phyloP scores from a whole-genome alignment of 2,888 invertebrate species.

The Metellina segmentata region DNA sequence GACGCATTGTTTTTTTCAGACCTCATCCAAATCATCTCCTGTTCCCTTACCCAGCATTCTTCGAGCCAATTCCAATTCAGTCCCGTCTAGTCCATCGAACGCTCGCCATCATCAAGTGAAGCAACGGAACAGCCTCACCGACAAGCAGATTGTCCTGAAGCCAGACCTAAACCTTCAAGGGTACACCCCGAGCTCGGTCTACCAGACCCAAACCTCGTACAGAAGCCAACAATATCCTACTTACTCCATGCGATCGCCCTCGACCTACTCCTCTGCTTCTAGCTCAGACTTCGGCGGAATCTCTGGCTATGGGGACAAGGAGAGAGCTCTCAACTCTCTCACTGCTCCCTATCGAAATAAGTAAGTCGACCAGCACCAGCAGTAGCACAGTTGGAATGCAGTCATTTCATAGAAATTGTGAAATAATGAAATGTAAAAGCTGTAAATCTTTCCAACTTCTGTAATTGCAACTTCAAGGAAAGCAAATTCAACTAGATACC shows the following conservation, averaged over 20 bases:
- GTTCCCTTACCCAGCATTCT: slow-evolving; percentile 52
- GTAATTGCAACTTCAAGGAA: no score
- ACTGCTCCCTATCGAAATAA: slow-evolving; percentile 65
- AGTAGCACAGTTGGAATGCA: no score
- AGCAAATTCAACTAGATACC: no score
- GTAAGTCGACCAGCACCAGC: not conserved
- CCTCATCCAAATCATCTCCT: slow-evolving; percentile 65
- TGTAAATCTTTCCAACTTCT: not conserved
- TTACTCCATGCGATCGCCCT: slow-evolving; percentile 76
- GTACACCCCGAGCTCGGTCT: slow-evolving; percentile 80
- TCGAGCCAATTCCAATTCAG: slow-evolving; percentile 65
- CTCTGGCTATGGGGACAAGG: slow-evolving; percentile 23
- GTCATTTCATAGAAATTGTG: no score
- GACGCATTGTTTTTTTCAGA: slow-evolving; percentile 22
- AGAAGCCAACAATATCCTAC: slow-evolving; percentile 81
- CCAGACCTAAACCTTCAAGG: slow-evolving; percentile 77
- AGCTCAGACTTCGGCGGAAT: slow-evolving; percentile 59
- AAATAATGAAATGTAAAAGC: not conserved
- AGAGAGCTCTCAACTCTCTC: slow-evolving; percentile 16
- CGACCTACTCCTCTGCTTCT: slow-evolving; percentile 62
- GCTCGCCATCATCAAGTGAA: slow-evolving; percentile 43
- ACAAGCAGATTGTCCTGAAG: slow-evolving; percentile 15
- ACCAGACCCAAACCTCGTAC: slow-evolving; percentile 80
- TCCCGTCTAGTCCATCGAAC: slow-evolving; percentile 75
- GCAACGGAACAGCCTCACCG: slow-evolving; percentile 4